Conservation (phyloP, 2,113 vertebrate genomes). For the Pteruthius melanotis region DNA sequence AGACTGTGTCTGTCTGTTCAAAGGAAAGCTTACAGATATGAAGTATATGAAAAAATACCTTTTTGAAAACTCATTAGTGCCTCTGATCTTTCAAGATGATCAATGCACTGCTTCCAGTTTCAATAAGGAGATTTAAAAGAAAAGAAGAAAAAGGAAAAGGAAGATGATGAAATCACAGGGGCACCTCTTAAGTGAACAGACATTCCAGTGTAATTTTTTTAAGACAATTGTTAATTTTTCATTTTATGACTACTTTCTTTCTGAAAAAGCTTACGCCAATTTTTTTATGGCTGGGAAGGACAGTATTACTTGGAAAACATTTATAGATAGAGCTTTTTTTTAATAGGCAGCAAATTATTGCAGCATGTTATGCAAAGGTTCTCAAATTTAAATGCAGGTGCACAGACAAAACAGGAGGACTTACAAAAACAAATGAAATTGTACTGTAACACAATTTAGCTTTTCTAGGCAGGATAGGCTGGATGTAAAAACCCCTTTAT, state of each 20-base stretch:
- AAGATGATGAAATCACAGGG: neutral
- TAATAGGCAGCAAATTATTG: neutral
- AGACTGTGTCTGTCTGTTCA: neutral
- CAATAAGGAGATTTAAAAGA: neutral
- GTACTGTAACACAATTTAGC: neutral
- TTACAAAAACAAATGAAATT: neutral
- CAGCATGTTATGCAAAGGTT: neutral
- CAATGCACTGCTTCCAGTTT: neutral
- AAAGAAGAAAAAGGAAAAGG: neutral
- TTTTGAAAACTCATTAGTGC: neutral
- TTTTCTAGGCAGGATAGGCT: neutral
- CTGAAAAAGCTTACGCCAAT: neutral
- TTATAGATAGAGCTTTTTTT: neutral
- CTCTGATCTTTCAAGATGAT: neutral
- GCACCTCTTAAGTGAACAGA: neutral
- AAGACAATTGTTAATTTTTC: neutral
- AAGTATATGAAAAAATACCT: neutral
- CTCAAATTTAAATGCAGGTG: neutral
- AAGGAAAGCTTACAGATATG: neutral
- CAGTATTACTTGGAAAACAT: neutral
- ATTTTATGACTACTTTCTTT: neutral
- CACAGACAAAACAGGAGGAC: neutral
- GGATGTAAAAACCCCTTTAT: neutral
- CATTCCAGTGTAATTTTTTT: neutral
- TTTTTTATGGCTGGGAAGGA: neutral